Evolutionary conservation across 1,140 invertebrate genomes (phyloP), one percentile per base, ranked within the genome.

Genomic region (Procambarus clarkii): DNA sequence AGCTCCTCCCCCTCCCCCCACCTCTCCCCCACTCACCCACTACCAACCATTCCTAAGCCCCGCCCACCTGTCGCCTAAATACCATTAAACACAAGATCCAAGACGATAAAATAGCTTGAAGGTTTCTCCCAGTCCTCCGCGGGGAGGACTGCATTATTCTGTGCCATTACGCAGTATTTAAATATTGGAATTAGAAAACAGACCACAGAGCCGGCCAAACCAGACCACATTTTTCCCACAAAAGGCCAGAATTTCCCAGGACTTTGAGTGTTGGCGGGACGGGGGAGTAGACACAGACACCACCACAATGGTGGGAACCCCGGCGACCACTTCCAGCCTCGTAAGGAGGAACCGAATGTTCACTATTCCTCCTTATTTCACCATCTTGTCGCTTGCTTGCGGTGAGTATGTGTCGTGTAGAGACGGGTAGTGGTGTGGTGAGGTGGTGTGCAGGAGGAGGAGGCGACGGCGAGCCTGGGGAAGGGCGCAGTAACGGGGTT

Each of bases 271-370:
- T n/a, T 69, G 64, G 48, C 46, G n/a, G 74, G 44, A 86, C 83
- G 15, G 50, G 71, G 64, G 34, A 15, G 54, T 64, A 86, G 9
- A 87, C 85, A 87, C 76, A 11, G 34, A 69, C 81, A 46, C 60
- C 80, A 82, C 80, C 81, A 45, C 85, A 87, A 87, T 87, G 78
- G 85, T 87, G 76, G 76, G 85, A 79, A 79, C 48, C 50, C 45
- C 21, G n/a, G 11, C 85, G 13, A 44, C 85, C 76, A 44, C 76
- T 48, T 60, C 85, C 85, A n/a, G 5, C 71, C 74, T 21, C 76
- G 50, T 48, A 18, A 13, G 24, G 24, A 7, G 2, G 0, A n/a
- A 9, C 15, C 2, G 50, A 9, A 86, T 15, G 24, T 54, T 54
- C 4, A 34, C 13, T 34, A 5, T 74, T 21, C 21, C 69, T 74